Conservation (phyloP, 2,113 vertebrate species). For the Arvicanthis niloticus region DNA sequence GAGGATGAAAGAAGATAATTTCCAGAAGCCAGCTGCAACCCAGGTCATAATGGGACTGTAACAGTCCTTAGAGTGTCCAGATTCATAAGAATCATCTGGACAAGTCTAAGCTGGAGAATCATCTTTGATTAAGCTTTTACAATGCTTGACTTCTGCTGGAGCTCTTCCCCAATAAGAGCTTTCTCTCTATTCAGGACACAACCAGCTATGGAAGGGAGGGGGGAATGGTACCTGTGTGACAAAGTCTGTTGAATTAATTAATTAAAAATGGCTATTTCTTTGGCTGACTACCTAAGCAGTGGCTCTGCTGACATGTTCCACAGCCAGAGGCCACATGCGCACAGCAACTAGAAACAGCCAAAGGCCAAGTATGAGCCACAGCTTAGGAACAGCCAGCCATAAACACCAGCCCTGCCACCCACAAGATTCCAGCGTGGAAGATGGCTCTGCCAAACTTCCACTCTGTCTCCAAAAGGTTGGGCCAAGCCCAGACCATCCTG, state of each 20-base stretch:
- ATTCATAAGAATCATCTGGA: not conserved
- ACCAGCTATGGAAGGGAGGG: not conserved
- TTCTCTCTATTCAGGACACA: not conserved
- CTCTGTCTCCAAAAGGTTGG: no score
- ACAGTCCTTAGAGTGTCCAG: not conserved
- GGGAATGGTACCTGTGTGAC: not conserved
- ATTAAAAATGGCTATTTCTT: no score
- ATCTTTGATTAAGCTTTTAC: not conserved
- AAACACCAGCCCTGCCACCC: no score
- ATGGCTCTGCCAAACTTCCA: no score
- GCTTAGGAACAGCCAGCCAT: no score
- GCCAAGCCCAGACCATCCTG: no score
- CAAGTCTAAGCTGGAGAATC: not conserved
- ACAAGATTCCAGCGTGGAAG: no score
- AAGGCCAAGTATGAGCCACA: no score
- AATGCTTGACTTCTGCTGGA: not conserved
- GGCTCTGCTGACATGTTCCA: no score
- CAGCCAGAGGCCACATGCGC: no score
- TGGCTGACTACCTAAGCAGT: no score
- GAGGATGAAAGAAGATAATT: constrained; percentile 3
- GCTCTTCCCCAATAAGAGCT: not conserved
- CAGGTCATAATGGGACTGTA: not conserved
- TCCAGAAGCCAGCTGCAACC: not conserved
- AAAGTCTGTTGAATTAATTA: not conserved
- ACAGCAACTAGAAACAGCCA: no score